Evolutionary conservation across 1,140 invertebrate species (phyloP), one percentile per base, ranked within the genome.

Genomic region (Oscheius sp.): DNA sequence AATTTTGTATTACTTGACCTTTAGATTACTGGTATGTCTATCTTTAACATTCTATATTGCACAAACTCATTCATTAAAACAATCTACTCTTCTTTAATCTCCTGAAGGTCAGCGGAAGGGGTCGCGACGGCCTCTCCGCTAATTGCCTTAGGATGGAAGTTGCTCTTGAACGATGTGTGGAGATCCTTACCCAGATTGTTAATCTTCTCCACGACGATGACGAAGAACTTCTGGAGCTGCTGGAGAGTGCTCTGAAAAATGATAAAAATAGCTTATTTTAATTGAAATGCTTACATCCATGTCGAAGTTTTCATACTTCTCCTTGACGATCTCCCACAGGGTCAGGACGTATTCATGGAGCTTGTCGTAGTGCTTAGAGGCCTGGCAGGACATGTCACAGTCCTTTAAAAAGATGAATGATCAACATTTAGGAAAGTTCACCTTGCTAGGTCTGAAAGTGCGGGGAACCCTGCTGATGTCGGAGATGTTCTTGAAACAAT

Each of bases 281-380:
- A n/a, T n/a, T n/a, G 3, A 52, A 28, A 20, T 10, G 42, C 68
- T 65, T 34, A 71, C 68, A 58, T 76, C 75, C 34, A 64, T 31
- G 38, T 76, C 75, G 34, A 76, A 76, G 26, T 75, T 66, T 4
- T 63, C 35, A 29, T 74, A 68, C 49, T 76, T 76, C 31, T 76
- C 64, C 71, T 76, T 76, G 38, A 76, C n/a, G 20, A 74, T 68
- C 34, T 68, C 67, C 75, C 75, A 76, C 13, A 76, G 36, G 26
- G 34, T 68, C 10, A 74, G 55, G n/a, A 73, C 75, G 45, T 76
- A 76, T 46, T 76, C 64, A 34, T 76, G 75, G 28, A 76, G 71
- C 32, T 67, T 68, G 2, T 28, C 42, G 58, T 74, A 67, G 38
- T 76, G 75, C 58, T 75, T 76, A 29, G 45, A 55, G 7, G 72